Evolutionary conservation across 2,113 vertebrate species (phyloP).

Genomic region (Antennarius striatus): DNA sequence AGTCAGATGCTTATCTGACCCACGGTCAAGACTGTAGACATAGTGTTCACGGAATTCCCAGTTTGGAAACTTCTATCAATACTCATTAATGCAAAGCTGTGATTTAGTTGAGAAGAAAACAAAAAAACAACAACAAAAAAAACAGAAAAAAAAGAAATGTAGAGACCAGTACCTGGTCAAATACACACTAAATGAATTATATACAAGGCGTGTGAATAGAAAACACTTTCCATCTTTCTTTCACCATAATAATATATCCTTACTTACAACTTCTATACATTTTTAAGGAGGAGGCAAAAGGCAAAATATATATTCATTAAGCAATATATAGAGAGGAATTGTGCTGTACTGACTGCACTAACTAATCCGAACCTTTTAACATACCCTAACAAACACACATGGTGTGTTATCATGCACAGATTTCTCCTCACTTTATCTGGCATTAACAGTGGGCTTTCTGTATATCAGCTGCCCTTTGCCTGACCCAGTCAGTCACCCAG

Average conservation of each 20-base stretch:
- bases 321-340: too few relatives aligned
- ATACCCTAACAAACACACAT: constrained; percentile 20
- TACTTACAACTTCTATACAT: background rate
- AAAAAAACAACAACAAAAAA: too few relatives aligned
- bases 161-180: too few relatives aligned
- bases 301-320: too few relatives aligned
- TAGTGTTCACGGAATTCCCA: constrained; percentile 33
- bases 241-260: background rate
- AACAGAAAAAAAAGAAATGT: too few relatives aligned
- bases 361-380: constrained; percentile 11
- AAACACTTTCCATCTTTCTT: background rate
- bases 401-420: constrained; percentile 41
- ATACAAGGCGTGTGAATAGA: too few relatives aligned
- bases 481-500: constrained; percentile 72
- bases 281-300: background rate
- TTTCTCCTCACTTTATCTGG: constrained; percentile 38
- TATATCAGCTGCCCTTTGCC: constrained; percentile 73
- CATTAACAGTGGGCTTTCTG: constrained; percentile 72
- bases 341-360: background rate
- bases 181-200: too few relatives aligned
- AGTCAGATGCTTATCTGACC: constrained; percentile 43
- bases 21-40: constrained; percentile 25
- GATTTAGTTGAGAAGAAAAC: too few relatives aligned
- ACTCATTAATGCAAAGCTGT: constrained; percentile 2
- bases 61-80: constrained; percentile 28